phyloP scores from a whole-genome alignment of 2,888 invertebrate genomes.

The Eudasyphora cyanicolor region DNA sequence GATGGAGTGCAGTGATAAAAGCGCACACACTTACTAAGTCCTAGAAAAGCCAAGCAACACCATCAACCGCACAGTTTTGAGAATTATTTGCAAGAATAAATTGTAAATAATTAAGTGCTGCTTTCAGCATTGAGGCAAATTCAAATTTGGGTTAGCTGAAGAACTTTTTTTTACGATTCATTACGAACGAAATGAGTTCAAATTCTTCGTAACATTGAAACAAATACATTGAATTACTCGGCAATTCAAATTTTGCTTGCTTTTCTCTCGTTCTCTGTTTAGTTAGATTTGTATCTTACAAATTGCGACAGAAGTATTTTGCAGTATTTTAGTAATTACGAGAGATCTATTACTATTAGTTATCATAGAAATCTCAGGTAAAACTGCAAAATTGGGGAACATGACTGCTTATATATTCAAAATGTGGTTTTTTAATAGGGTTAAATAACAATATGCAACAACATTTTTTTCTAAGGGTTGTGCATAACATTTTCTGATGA shows the following conservation, averaged over 20 bases:
- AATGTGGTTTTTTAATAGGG: no score
- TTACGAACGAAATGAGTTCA: slow-evolving; percentile 12
- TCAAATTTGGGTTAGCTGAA: slow-evolving; percentile 19
- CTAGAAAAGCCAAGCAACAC: slow-evolving; percentile 43
- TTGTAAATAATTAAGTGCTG: slow-evolving; percentile 60
- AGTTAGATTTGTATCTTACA: no score
- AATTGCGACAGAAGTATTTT: neutral
- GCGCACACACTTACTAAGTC: slow-evolving; percentile 39
- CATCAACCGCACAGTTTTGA: slow-evolving; percentile 43
- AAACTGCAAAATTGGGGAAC: no score
- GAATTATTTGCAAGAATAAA: slow-evolving; percentile 52
- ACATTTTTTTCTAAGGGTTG: no score
- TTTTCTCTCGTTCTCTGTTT: no score
- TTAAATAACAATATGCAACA: no score
- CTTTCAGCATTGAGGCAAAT: slow-evolving; percentile 37
- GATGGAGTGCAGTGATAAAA: slow-evolving; percentile 45
- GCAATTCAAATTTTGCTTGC: neutral
- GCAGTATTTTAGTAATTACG: no score
- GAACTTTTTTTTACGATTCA: neutral
- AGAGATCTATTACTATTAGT: no score
- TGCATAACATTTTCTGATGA: no score
- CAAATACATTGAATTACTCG: neutral
- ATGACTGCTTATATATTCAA: no score
- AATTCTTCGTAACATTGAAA: slow-evolving; percentile 20
- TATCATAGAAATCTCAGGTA: no score